Conservation (phyloP, 2,797 vertebrate genomes). For the Kryptolebias ocellatus region DNA sequence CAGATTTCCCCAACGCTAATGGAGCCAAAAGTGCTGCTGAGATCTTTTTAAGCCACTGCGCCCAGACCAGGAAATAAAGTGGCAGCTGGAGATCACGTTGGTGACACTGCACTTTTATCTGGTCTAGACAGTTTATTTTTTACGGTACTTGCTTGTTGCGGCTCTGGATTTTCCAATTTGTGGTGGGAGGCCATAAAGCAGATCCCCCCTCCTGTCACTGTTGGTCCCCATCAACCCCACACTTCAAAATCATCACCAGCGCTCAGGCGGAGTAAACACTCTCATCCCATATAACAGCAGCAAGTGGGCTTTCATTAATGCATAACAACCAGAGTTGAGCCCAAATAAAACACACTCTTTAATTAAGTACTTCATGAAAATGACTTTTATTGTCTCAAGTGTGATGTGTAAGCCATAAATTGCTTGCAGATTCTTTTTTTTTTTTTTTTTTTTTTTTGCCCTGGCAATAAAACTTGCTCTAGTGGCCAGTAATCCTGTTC, state of each 20-base stretch:
- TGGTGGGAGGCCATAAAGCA: slow-evolving; percentile 45
- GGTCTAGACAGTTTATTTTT: slow-evolving; percentile 32
- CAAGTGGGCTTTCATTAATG: slow-evolving; percentile 59
- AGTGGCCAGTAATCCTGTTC: slow-evolving; percentile 28
- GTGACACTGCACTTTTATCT: slow-evolving; percentile 33
- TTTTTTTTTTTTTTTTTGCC: slow-evolving; percentile 9
- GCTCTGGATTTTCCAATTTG: slow-evolving; percentile 45
- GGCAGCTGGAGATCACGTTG: slow-evolving; percentile 22
- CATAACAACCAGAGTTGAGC: slow-evolving; percentile 42
- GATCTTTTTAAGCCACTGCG: slow-evolving; percentile 31
- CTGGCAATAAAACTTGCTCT: slow-evolving; percentile 18
- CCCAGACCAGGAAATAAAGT: slow-evolving; percentile 19
- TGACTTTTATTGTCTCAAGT: slow-evolving; percentile 56
- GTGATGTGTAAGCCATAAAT: slow-evolving; percentile 42
- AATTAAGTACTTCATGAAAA: slow-evolving; percentile 60
- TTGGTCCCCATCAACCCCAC: slow-evolving; percentile 38
- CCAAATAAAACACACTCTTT: slow-evolving; percentile 53
- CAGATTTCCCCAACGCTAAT: slow-evolving; percentile 25
- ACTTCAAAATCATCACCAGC: slow-evolving; percentile 38
- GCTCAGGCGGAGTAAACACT: slow-evolving; percentile 41
- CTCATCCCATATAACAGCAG: slow-evolving; percentile 40
- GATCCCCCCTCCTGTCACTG: slow-evolving; percentile 24
- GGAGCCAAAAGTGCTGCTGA: slow-evolving; percentile 16
- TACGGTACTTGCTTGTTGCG: slow-evolving; percentile 23
- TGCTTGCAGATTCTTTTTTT: slow-evolving; percentile 25